Conservation (phyloP, 2,113 vertebrate species). For the Haemorhous mexicanus region DNA sequence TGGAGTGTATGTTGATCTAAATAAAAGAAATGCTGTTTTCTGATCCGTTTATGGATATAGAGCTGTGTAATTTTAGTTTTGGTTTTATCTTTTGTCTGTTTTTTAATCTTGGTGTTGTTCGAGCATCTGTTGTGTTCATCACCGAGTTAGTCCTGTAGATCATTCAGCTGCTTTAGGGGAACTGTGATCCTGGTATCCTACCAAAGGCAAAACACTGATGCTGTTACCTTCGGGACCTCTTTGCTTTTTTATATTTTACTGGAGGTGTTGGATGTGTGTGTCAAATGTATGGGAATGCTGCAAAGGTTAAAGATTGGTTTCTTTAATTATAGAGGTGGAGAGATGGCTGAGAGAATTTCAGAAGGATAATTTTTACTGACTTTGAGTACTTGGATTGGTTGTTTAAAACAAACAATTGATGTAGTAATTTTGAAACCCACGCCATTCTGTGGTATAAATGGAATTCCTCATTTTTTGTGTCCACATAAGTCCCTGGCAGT, state of each 20-base stretch:
- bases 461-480: conserved; percentile 22
- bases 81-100: not conserved
- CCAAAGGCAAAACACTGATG: not conserved
- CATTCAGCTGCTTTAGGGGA: not conserved
- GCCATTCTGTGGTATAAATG: conserved; percentile 36
- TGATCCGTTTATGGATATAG: not conserved
- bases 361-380: not conserved
- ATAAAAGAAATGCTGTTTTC: not conserved
- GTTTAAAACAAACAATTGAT: conserved; percentile 28
- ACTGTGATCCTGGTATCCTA: not conserved
- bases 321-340: not conserved
- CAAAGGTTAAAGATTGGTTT: not conserved
- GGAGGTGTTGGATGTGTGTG: not conserved
- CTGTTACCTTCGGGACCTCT: not conserved
- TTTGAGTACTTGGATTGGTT: not conserved
- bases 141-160: not conserved
- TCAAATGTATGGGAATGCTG: not conserved
- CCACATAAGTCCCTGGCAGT: not conserved
- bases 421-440: conserved; percentile 27
- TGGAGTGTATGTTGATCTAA: conserved; percentile 14
- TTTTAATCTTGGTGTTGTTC: not conserved
- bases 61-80: not conserved
- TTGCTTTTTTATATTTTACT: not conserved
- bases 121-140: not conserved
- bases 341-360: conserved; percentile 18